These are phyloP conservation scores for Ecliptopera silaceata DNA, from an alignment of 2,888 invertebrate species.

Conservation along the genomic window DNA sequence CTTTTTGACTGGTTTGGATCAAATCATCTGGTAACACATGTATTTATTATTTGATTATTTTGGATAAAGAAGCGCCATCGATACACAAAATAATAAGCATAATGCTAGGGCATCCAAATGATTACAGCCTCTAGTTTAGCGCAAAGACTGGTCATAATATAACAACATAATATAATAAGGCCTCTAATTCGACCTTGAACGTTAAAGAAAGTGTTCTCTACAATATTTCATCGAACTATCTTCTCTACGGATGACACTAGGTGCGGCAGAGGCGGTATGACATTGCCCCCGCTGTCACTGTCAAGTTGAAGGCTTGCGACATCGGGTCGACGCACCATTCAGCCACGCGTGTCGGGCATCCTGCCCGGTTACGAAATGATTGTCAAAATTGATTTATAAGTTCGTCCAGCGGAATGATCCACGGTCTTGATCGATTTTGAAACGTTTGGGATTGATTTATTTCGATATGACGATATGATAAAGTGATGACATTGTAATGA, in stretches of 20 bases:
- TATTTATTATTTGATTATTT: neutral
- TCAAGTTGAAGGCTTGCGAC: slow-evolving; percentile 37
- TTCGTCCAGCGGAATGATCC: slow-evolving; percentile 14
- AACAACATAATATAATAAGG: neutral
- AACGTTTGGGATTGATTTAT: slow-evolving; percentile 27
- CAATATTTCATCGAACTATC: slow-evolving; percentile 25
- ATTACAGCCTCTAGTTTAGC: too few species aligned
- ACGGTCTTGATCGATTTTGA: slow-evolving; percentile 26
- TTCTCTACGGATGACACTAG: slow-evolving; percentile 31
- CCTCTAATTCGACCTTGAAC: slow-evolving; percentile 17
- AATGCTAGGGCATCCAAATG: neutral
- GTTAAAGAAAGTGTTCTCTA: slow-evolving; percentile 26
- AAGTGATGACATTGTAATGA: slow-evolving; percentile 23
- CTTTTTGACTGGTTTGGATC: neutral
- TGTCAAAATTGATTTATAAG: slow-evolving; percentile 32
- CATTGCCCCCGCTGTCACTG: slow-evolving; percentile 37
- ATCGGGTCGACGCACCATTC: slow-evolving; percentile 31
- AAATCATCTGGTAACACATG: neutral
- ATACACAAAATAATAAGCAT: too few species aligned
- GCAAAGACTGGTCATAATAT: neutral
- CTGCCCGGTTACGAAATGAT: slow-evolving; percentile 28
- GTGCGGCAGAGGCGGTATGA: slow-evolving; percentile 19
- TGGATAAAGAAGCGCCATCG: neutral
- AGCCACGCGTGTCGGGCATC: slow-evolving; percentile 30
- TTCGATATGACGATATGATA: slow-evolving; percentile 20